These are phyloP conservation scores for Proisotoma minuta DNA, from an alignment of 2,888 invertebrate species.

Conservation along the genomic window DNA sequence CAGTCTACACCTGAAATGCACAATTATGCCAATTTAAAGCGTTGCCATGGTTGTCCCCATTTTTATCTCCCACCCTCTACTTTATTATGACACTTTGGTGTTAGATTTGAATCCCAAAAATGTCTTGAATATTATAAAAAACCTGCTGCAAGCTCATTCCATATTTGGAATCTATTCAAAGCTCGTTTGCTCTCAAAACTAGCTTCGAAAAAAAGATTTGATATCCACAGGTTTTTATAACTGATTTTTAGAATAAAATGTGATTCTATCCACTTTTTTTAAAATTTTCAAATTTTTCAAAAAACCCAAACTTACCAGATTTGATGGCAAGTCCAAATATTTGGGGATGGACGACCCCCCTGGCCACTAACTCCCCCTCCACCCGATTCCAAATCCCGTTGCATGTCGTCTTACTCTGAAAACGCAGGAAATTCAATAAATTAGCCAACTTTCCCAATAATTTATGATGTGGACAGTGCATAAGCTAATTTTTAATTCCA, in stretches of 20 bases:
- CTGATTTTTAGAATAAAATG: too few relatives aligned
- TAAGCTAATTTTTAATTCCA: neutral
- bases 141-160: too few relatives aligned
- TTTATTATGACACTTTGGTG: too few relatives aligned
- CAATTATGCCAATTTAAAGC: too few relatives aligned
- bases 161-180: too few relatives aligned
- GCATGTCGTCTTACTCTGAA: conserved; percentile 47
- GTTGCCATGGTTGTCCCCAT: too few relatives aligned
- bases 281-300: neutral
- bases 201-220: too few relatives aligned
- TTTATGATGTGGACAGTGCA: neutral
- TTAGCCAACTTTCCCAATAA: neutral
- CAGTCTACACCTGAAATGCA: conserved; percentile 89
- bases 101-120: too few relatives aligned
- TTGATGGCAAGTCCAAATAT: conserved; percentile 48
- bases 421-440: neutral
- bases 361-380: conserved; percentile 47
- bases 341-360: conserved; percentile 47
- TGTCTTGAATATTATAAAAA: too few relatives aligned
- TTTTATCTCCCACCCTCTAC: too few relatives aligned
- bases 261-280: neutral
- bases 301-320: conserved; percentile 37
- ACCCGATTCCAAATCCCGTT: conserved; percentile 47
- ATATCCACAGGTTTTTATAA: too few relatives aligned
- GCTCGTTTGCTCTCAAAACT: too few relatives aligned